phyloP scores from a whole-genome alignment of 2,797 vertebrate species.

The Thaleichthys pacificus region DNA sequence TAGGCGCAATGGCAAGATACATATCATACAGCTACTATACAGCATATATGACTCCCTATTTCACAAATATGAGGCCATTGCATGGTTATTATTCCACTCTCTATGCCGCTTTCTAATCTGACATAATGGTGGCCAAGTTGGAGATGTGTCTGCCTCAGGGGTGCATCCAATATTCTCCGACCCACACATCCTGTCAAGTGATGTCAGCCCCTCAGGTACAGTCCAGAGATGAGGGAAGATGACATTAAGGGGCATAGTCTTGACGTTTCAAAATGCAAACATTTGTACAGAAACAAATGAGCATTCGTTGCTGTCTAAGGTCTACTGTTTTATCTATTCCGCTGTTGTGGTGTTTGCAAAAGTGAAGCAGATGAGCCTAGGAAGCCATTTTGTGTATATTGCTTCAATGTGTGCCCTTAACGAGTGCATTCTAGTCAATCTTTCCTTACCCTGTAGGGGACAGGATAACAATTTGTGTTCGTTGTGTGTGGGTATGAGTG shows the following conservation, averaged over 20 bases:
- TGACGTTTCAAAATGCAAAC: conserved; percentile 1
- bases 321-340: background rate
- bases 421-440: background rate
- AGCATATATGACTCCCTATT: background rate
- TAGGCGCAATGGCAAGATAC: background rate
- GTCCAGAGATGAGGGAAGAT: background rate
- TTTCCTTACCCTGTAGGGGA: background rate
- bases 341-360: too few species aligned
- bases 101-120: background rate
- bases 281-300: background rate
- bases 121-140: background rate
- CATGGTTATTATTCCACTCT: background rate
- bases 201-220: background rate
- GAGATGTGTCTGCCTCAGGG: background rate
- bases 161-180: background rate
- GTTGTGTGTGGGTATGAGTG: background rate
- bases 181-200: conserved; percentile 1
- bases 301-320: background rate
- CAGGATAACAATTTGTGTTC: conserved; percentile 2
- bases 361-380: background rate
- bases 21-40: background rate
- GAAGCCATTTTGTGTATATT: conserved; percentile 11
- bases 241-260: background rate
- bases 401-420: conserved; percentile 11
- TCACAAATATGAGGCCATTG: too few species aligned